phyloP scores from a whole-genome alignment of 2,888 invertebrate genomes.

The Acrocyrtus sp. region DNA sequence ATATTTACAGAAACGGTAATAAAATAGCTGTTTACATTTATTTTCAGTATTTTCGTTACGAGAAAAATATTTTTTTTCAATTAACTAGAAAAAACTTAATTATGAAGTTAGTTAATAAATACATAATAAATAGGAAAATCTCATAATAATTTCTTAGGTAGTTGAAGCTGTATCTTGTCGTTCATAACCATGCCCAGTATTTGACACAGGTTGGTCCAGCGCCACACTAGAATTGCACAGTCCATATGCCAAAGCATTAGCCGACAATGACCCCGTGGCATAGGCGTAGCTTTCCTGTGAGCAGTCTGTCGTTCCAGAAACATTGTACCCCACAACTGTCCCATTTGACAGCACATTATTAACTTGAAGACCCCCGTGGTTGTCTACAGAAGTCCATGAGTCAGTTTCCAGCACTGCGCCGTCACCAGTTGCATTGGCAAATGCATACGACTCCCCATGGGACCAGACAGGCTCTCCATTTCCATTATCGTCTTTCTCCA shows the following conservation, averaged over 20 bases:
- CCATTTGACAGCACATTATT: constrained; percentile 23
- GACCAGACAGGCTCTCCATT: constrained; percentile 35
- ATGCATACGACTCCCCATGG: constrained; percentile 21
- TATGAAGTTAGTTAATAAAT: too few relatives aligned
- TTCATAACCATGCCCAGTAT: constrained; percentile 15
- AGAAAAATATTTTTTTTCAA: too few relatives aligned
- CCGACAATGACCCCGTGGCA: constrained; percentile 13
- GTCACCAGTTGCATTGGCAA: constrained; percentile 16
- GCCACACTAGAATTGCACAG: constrained; percentile 38
- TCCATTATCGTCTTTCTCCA: too few relatives aligned
- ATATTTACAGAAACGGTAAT: too few relatives aligned
- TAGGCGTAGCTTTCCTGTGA: constrained; percentile 30
- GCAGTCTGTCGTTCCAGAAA: constrained; percentile 28
- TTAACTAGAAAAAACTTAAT: too few relatives aligned
- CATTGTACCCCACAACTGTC: constrained; percentile 20
- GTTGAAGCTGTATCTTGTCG: background rate
- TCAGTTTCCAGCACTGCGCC: constrained; percentile 20
- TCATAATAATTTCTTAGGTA: background rate
- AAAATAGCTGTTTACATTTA: too few relatives aligned
- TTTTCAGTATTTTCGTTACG: too few relatives aligned
- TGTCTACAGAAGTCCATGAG: constrained; percentile 33
- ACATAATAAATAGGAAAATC: background rate
- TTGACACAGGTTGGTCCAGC: constrained; percentile 37
- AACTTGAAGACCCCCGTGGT: constrained; percentile 39
- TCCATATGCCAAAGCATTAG: constrained; percentile 25